Evolutionary conservation across 2,797 vertebrate genomes (phyloP).

Genomic region (Todus mexicanus): DNA sequence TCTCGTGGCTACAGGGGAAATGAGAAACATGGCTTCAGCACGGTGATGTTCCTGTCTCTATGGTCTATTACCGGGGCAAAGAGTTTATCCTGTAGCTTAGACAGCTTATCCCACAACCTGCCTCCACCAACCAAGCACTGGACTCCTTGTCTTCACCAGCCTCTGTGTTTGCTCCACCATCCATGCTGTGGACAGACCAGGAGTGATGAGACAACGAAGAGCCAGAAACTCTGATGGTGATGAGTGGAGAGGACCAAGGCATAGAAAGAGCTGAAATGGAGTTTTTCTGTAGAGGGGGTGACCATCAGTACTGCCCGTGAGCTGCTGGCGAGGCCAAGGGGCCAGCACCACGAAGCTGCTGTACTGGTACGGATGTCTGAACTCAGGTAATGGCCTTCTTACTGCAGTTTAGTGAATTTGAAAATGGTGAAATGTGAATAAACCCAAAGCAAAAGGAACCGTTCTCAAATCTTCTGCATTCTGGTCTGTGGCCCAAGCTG

Average conservation of each 20-base stretch:
- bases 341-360: neutral
- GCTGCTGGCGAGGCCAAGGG: neutral
- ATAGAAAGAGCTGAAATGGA: neutral
- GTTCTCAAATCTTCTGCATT: neutral
- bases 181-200: neutral
- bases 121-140: neutral
- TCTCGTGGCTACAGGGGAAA: slow-evolving; percentile 13
- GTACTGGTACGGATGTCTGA: rapidly evolving
- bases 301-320: neutral
- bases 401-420: no score
- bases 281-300: neutral
- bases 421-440: neutral
- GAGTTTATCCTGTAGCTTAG: neutral
- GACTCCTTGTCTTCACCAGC: neutral
- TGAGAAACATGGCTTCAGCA: neutral
- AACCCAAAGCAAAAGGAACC: neutral
- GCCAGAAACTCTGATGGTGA: neutral
- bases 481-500: neutral
- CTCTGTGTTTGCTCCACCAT: neutral
- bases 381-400: rapidly evolving
- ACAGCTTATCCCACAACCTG: neutral
- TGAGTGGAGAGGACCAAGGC: neutral
- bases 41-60: neutral
- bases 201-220: neutral
- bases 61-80: neutral